These are phyloP conservation scores for Scaptodrosophila lebanonensis DNA, from an alignment of 1,140 invertebrate species.

Conservation along the genomic window DNA sequence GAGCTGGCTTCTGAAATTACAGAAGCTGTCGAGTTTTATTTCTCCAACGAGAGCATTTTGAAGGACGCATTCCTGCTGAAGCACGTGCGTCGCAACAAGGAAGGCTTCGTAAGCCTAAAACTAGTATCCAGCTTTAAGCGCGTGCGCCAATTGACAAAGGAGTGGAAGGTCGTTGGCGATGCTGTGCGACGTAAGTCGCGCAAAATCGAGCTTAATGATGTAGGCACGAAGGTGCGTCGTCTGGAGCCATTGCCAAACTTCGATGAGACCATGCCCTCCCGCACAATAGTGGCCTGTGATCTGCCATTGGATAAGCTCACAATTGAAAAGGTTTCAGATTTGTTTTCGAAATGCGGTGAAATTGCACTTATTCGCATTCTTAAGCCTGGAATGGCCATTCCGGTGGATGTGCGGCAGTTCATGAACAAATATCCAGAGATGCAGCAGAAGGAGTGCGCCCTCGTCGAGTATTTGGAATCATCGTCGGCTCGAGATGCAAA, in stretches of 20 bases:
- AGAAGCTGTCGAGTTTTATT: constrained; percentile 94
- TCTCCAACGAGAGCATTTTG: constrained; percentile 94
- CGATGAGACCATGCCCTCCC: constrained; percentile 93
- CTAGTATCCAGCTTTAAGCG: constrained; percentile 95
- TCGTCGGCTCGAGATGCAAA: constrained; percentile 89
- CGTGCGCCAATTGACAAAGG: constrained; percentile 93
- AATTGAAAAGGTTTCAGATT: constrained; percentile 91
- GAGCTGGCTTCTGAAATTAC: constrained; percentile 87
- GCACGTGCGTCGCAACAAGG: constrained; percentile 95
- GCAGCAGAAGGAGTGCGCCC: constrained; percentile 88
- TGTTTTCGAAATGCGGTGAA: constrained; percentile 92
- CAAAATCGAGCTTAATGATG: constrained; percentile 92
- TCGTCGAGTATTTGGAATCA: constrained; percentile 93
- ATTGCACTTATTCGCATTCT: constrained; percentile 91
- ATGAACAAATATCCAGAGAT: constrained; percentile 93
- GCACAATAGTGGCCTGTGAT: constrained; percentile 91
- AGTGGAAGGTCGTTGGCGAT: constrained; percentile 93
- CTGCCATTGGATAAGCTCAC: constrained; percentile 89
- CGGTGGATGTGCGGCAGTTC: constrained; percentile 91
- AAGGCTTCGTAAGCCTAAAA: constrained; percentile 95
- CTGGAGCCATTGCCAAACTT: constrained; percentile 90
- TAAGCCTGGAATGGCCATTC: constrained; percentile 90
- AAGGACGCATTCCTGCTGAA: constrained; percentile 97
- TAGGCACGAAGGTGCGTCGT: constrained; percentile 93
- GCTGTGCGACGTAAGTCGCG: constrained; percentile 86